A percentile compares a stretch with the other conserved stretches of the same genome.
These are phyloP conservation scores for Turnix velox DNA, from an alignment of 2,113 vertebrate species.

Conservation along the genomic window DNA sequence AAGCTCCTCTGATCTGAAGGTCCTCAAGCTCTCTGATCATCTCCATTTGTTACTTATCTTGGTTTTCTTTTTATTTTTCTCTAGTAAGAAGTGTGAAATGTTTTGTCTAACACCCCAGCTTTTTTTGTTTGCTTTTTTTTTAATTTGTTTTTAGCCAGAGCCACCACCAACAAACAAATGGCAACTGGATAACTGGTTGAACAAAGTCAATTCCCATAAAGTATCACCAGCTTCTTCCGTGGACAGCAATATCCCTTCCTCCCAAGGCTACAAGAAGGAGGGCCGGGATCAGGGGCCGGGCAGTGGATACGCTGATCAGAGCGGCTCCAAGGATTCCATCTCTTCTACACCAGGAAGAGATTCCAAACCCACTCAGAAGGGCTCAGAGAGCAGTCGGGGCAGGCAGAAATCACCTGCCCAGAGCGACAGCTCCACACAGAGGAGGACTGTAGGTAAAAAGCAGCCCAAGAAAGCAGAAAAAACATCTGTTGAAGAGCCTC, in stretches of 20 bases:
- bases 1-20: too few relatives aligned
- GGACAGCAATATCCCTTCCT: constrained; percentile 87
- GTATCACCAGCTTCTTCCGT: constrained; percentile 92
- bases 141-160: constrained; percentile 80
- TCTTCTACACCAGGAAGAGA: constrained; percentile 84
- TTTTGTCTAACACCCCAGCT: background rate
- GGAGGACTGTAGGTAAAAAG: constrained; percentile 90
- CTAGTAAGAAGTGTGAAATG: background rate
- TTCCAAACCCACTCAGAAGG: constrained; percentile 85
- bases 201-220: constrained; percentile 89
- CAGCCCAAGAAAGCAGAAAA: constrained; percentile 97
- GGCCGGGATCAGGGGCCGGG: constrained; percentile 82
- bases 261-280: constrained; percentile 92
- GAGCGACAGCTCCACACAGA: constrained; percentile 82
- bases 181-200: constrained; percentile 98
- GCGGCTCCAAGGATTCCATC: constrained; percentile 84
- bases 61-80: too few relatives aligned
- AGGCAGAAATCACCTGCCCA: constrained; percentile 95
- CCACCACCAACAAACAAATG: constrained; percentile 93
- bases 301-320: constrained; percentile 80
- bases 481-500: constrained; percentile 85
- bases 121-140: too few relatives aligned
- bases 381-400: constrained; percentile 84
- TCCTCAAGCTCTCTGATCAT: too few relatives aligned
- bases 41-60: background rate